Base-by-base conservation (phyloP, 2,888 invertebrate genomes). In the Drosophila austrosaltans region DNA sequence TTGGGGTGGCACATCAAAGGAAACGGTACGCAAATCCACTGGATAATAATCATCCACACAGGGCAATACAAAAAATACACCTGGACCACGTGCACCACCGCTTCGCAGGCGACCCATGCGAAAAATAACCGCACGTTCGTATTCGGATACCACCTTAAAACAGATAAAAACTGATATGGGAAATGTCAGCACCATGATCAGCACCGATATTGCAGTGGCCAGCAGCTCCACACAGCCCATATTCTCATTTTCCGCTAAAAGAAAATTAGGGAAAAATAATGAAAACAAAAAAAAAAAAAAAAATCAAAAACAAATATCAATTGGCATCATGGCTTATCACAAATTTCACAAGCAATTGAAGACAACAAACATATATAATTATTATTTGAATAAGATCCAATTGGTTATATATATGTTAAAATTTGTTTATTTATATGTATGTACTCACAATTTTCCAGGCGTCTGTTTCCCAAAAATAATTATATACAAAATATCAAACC, bases 1-100 rank as follows among this genome's bases (percentile, higher is more conserved):
- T 93, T 99, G 98, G 0, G 98, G 97, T 48, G 98, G 98, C 0
- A 99, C 98, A 93, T 98, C 98, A 90, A 98, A 99, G 0, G 98
- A 97, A 0, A 98, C 97, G 0, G 98, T 98, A 75, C 98, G 94
- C 72, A 98, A 93, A 92, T 99, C 98, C 48, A 99, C 97, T 92
- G 97, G 98, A 73, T 96, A 95, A 91, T 98, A 98, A 53, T 95
- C 96, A 90, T 98, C 98, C 57, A 98, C 96, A 92, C 98, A 99
- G 1, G 98, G 98, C 73, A 99, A 93, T 10, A 98, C 95, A 92
- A 98, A 98, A 92, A 98, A 98, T 68, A 98, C 95, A 0, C 98
- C 98, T 10, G 97, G 95, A 0, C 97, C 97, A 79, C 90, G 87
- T 4, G 87, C 87, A 1, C 87, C 87, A 1, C 86, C 90, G 53